Conservation (phyloP, 2,888 invertebrate genomes). For the Chirona hameri region DNA sequence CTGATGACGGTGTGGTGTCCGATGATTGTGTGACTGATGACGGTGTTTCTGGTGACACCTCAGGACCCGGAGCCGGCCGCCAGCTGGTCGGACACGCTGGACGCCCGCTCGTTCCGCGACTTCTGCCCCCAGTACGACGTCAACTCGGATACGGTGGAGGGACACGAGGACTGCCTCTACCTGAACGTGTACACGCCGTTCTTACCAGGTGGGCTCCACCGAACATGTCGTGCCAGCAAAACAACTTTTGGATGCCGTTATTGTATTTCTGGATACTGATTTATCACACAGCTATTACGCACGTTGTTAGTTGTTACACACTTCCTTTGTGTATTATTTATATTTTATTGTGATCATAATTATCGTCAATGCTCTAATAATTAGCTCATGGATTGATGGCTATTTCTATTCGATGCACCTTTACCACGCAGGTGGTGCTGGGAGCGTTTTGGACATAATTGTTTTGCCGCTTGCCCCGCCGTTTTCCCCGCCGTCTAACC, state of each 20-base stretch:
- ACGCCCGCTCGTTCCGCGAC: conserved; percentile 26
- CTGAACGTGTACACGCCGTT: conserved; percentile 39
- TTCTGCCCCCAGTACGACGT: conserved; percentile 38
- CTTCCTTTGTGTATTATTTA: not conserved
- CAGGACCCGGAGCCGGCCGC: conserved; percentile 31
- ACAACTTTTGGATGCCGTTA: not conserved
- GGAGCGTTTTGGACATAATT: no score
- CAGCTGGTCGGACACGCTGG: conserved; percentile 29
- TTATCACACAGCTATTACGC: no score
- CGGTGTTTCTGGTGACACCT: no score
- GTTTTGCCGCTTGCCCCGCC: no score
- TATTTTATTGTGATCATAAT: not conserved
- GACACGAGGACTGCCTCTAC: conserved; percentile 39
- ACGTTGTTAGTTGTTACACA: not conserved
- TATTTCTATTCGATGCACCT: no score
- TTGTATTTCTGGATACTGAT: not conserved
- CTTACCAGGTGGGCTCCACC: conserved; percentile 33
- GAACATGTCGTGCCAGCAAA: not conserved
- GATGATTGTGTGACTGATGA: no score
- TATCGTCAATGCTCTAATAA: no score
- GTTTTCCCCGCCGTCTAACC: no score
- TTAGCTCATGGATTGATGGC: no score
- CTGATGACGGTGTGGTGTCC: no score
- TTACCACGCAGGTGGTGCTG: no score
- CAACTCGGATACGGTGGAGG: conserved; percentile 34